Evolutionary conservation across 2,888 invertebrate species (phyloP).

Genomic region (Quadroppia sp.): DNA sequence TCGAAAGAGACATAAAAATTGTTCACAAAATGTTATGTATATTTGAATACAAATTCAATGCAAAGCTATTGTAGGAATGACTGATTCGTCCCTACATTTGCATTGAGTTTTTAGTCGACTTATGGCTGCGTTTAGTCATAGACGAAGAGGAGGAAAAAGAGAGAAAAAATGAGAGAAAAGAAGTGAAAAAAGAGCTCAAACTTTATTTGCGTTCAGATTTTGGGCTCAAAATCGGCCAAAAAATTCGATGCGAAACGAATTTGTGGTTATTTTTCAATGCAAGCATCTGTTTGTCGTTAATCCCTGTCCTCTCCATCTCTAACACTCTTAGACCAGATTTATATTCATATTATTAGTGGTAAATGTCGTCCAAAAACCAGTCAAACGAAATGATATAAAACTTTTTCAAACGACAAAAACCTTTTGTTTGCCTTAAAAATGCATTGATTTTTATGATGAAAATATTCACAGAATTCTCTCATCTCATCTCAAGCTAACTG

Average conservation of each 20-base stretch:
- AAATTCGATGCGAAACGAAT: constrained; percentile 33
- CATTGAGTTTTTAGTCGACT: constrained; percentile 6
- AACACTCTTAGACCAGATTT: not conserved
- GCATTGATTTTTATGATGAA: not conserved
- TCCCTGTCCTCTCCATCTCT: constrained; percentile 27
- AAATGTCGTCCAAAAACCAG: not conserved
- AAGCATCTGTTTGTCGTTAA: constrained; percentile 37
- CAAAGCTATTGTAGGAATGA: not conserved
- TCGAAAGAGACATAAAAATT: not conserved
- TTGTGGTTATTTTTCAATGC: constrained; percentile 10
- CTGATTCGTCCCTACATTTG: not conserved
- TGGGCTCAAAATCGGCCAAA: not conserved
- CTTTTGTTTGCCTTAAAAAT: not conserved
- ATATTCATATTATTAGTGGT: constrained; percentile 9
- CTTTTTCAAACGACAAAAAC: not conserved
- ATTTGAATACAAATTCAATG: not conserved
- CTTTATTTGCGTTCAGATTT: constrained; percentile 31
- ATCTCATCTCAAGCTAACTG: not conserved
- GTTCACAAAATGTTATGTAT: not conserved
- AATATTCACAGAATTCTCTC: not conserved
- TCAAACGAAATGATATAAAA: constrained; percentile 5
- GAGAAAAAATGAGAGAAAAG: not conserved
- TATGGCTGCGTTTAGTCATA: not conserved
- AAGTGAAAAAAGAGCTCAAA: constrained; percentile 31
- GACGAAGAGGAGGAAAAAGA: not conserved